Evolutionary conservation across 2,888 invertebrate species (phyloP).

Genomic region (Selenia dentaria): DNA sequence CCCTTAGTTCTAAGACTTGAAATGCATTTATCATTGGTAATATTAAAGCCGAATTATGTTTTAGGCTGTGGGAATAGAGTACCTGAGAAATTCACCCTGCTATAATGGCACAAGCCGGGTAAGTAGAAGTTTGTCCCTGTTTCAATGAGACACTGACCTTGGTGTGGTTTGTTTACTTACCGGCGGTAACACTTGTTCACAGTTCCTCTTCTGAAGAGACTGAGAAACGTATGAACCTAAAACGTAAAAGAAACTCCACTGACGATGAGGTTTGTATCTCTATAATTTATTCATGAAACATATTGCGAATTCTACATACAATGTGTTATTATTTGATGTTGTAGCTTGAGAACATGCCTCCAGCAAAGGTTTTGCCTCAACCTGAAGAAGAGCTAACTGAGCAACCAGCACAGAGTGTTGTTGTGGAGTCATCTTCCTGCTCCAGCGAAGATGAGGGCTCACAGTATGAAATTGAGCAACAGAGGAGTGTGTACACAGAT

Average conservation of each 20-base stretch:
- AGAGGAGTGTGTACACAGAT: conserved; percentile 70
- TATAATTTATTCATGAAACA: conserved; percentile 17
- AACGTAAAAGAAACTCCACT: conserved; percentile 73
- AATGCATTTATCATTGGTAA: conserved; percentile 34
- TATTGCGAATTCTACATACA: background rate
- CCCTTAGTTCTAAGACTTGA: conserved; percentile 45
- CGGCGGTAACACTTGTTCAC: conserved; percentile 48
- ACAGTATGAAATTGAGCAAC: conserved; percentile 62
- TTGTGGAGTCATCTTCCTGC: conserved; percentile 74
- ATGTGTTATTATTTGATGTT: conserved; percentile 39
- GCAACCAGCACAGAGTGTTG: conserved; percentile 68
- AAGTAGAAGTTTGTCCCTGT: conserved; percentile 54
- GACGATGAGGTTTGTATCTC: conserved; percentile 73
- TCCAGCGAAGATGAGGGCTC: conserved; percentile 72
- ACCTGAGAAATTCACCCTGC: conserved; percentile 52
- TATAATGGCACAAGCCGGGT: conserved; percentile 79
- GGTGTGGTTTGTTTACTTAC: conserved; percentile 64
- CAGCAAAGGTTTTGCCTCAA: conserved; percentile 59
- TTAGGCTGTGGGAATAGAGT: conserved; percentile 56
- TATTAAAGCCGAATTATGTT: conserved; percentile 53
- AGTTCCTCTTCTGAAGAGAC: conserved; percentile 67
- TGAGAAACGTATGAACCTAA: conserved; percentile 67
- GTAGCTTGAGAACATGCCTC: conserved; percentile 78
- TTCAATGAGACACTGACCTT: conserved; percentile 57
- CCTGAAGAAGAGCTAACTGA: conserved; percentile 58